Base-by-base conservation (phyloP, 2,888 invertebrate genomes). In the Mamestra brassicae region DNA sequence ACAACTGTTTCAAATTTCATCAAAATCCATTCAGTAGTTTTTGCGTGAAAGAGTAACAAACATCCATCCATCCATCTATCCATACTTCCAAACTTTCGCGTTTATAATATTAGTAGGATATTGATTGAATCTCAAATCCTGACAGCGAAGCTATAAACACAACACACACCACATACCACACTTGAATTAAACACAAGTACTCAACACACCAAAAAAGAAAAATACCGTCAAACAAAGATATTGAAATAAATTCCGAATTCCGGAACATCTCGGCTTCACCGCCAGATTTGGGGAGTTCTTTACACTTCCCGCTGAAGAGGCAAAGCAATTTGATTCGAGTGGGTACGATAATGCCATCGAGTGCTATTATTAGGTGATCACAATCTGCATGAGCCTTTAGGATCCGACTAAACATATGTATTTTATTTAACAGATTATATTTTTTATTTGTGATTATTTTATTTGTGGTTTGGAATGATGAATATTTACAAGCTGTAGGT, bases 261-360 rank as follows among this genome's bases (percentile, higher is more conserved):
- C 54, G 73, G 67, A 74, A 70, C 65, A 65, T 61, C 72, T 66
- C 65, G 52, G 57, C 76, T 68, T 83, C 85, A 78, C 50, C 54
- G 62, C 76, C 82, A 80, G 84, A 83, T 78, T 82, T 76, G 60
- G 70, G 81, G 67, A 78, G 76, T 81, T 87, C 81, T 84, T 85
- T 74, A 72, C 78, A 76, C 64, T 78, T 73, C 80, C 74, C 61
- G 73, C 62, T 81, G 80, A 85, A 86, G 87, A 74, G 83, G 75
- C 78, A 71, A 84, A 87, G 88, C 89, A 89, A 90, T 89, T 90
- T 88, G 80, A 81, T 64, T 87, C 67, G 67, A 89, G 89, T 74
- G 79, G 70, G 52, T 34, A 45, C 63, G 71, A 87, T 82, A 85
- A 87, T 85, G 55, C 76, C 62, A 38, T 61, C 61, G 60, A 86